Evolutionary conservation across 2,888 invertebrate species (phyloP).

Genomic region (Meganola albula): DNA sequence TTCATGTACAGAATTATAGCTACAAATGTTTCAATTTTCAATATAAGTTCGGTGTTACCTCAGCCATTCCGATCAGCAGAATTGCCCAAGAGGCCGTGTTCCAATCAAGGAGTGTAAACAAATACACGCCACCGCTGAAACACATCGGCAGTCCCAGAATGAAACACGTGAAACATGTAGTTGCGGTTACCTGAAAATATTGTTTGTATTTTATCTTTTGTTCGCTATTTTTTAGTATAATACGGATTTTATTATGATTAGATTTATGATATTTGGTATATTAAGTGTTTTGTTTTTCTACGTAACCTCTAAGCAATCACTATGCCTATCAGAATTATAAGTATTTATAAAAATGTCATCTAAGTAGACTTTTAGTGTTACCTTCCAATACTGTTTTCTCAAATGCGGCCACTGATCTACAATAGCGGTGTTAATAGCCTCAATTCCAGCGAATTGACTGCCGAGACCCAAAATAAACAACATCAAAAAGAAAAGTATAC

Average conservation of each 20-base stretch:
- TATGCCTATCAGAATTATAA: no score
- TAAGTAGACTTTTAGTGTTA: no score
- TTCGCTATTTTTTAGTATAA: no score
- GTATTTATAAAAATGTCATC: no score
- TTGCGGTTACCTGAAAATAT: conserved; percentile 79
- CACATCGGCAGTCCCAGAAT: conserved; percentile 86
- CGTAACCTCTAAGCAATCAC: no score
- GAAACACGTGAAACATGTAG: conserved; percentile 82
- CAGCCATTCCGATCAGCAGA: conserved; percentile 82
- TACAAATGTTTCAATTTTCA: background rate
- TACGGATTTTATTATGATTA: no score
- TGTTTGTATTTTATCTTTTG: no score
- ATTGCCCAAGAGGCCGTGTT: conserved; percentile 88
- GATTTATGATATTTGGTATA: no score
- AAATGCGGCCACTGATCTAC: conserved; percentile 81
- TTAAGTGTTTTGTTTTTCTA: no score
- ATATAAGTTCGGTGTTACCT: conserved; percentile 53
- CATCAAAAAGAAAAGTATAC: conserved; percentile 84
- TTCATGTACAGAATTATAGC: no score
- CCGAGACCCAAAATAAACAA: conserved; percentile 83
- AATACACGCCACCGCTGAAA: conserved; percentile 84
- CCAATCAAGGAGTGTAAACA: conserved; percentile 86
- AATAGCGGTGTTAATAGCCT: conserved; percentile 83
- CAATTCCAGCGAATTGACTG: conserved; percentile 84
- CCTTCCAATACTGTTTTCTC: conserved; percentile 77